Evolutionary conservation across 2,888 invertebrate species (phyloP).

Genomic region (Hydriomena furcata): DNA sequence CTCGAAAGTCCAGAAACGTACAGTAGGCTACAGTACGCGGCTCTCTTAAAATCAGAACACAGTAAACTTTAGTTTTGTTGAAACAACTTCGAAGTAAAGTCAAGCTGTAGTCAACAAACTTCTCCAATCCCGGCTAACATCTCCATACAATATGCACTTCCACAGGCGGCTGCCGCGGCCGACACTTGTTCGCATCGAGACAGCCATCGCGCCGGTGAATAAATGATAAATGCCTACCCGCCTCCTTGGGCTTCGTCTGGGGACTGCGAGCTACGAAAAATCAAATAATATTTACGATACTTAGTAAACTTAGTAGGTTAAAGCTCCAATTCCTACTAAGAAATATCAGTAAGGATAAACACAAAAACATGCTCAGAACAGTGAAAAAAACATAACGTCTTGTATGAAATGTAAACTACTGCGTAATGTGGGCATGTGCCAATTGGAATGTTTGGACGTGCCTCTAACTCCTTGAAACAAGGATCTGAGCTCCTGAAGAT

Average conservation of each 20-base stretch:
- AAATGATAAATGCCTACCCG: conserved; percentile 65
- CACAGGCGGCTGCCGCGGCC: conserved; percentile 23
- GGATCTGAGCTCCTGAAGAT: too few species aligned
- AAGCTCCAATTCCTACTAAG: too few species aligned
- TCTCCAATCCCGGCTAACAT: conserved; percentile 12
- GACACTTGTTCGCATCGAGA: conserved; percentile 52
- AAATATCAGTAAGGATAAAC: too few species aligned
- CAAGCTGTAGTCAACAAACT: conserved; percentile 7
- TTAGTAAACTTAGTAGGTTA: too few species aligned
- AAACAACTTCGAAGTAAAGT: conserved; percentile 6
- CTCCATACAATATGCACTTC: conserved; percentile 35
- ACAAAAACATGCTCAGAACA: too few species aligned
- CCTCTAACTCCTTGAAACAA: too few species aligned
- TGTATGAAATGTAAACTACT: too few species aligned
- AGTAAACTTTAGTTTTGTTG: not conserved
- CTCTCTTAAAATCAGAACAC: not conserved
- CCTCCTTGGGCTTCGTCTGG: conserved; percentile 40
- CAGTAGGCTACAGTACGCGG: too few species aligned
- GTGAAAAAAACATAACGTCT: too few species aligned
- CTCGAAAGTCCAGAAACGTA: too few species aligned
- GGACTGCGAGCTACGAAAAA: conserved; percentile 42
- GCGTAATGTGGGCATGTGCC: too few species aligned
- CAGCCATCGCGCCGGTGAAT: conserved; percentile 63
- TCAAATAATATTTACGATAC: not conserved
- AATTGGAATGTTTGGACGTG: too few species aligned